Conservation (phyloP, 37 sponge, comb jelly and placozoan genomes). For the Dysidea cf. avara region DNA sequence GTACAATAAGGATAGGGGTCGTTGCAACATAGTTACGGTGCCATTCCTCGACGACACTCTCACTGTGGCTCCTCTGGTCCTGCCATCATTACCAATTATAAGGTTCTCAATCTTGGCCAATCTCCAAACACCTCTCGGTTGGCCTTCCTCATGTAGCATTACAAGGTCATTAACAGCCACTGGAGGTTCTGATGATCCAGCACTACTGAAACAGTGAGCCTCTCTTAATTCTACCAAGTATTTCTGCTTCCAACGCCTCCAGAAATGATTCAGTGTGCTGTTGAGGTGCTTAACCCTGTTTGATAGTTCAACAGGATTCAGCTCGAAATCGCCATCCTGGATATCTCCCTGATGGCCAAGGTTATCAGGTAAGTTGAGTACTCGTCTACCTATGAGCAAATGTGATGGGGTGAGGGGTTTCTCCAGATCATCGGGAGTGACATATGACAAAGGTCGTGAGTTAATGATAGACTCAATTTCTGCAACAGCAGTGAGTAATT, state of each 20-base stretch:
- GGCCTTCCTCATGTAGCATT: constrained; percentile 33
- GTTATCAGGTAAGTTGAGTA: constrained; percentile 39
- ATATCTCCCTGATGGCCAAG: constrained; percentile 19
- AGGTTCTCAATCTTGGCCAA: constrained; percentile 7
- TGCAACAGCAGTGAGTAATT: constrained; percentile 34
- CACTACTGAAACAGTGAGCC: constrained; percentile 4
- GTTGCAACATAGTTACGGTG: background rate
- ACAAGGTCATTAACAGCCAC: constrained; percentile 23
- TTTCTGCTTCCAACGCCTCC: constrained; percentile 38
- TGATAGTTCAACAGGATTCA: constrained; percentile 9
- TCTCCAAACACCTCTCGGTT: constrained; percentile 37
- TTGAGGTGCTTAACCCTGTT: constrained; percentile 34
- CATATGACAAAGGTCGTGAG: constrained; percentile 27
- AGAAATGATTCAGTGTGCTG: constrained; percentile 40
- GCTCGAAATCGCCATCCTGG: constrained; percentile 29
- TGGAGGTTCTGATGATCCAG: background rate
- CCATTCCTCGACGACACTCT: constrained; percentile 17
- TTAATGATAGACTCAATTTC: constrained; percentile 38
- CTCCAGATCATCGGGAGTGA: constrained; percentile 26
- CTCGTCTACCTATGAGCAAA: constrained; percentile 37
- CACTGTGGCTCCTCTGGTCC: constrained; percentile 30
- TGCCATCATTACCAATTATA: constrained; percentile 27
- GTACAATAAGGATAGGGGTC: too few species aligned
- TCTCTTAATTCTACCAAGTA: constrained; percentile 46
- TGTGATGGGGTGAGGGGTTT: constrained; percentile 48